phyloP scores from a whole-genome alignment of 2,797 vertebrate genomes.

The Rhinatrema bivittatum region DNA sequence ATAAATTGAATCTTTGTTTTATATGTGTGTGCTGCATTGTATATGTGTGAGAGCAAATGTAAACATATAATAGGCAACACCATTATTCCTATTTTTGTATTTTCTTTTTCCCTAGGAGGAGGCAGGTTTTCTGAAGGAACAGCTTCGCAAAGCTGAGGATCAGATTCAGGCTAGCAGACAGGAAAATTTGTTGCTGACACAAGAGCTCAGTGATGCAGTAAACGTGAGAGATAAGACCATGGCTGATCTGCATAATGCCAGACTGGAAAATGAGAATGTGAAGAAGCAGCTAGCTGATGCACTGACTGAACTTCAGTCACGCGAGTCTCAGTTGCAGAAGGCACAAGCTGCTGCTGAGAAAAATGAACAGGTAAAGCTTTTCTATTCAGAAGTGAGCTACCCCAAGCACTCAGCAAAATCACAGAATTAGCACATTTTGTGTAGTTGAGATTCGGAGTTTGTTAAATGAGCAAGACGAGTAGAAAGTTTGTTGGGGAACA shows the following conservation, averaged over 20 bases:
- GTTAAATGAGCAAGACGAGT: no score
- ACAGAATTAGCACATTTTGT: no score
- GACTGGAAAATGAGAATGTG: constrained; percentile 78
- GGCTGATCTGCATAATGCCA: constrained; percentile 84
- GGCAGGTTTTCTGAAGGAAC: constrained; percentile 71
- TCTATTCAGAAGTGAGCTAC: no score
- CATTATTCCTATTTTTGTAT: no score
- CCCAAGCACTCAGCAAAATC: no score
- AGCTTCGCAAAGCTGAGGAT: constrained; percentile 89
- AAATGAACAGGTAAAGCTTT: constrained; percentile 52
- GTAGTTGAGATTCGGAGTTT: no score
- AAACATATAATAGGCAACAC: no score
- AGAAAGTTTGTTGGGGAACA: no score
- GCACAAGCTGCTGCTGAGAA: constrained; percentile 57
- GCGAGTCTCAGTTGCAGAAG: constrained; percentile 54
- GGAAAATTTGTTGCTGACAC: constrained; percentile 76
- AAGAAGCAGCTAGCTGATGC: constrained; percentile 74
- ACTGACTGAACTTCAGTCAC: constrained; percentile 57
- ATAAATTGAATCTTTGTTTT: no score
- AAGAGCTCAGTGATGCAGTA: constrained; percentile 86
- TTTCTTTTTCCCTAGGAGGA: constrained; percentile 63
- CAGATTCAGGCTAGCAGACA: constrained; percentile 87
- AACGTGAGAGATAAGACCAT: constrained; percentile 85
- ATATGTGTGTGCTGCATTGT: no score
- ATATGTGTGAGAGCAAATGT: no score